These are phyloP conservation scores for Pseudopleuronectes americanus DNA, from an alignment of 2,797 vertebrate species.

Conservation along the genomic window DNA sequence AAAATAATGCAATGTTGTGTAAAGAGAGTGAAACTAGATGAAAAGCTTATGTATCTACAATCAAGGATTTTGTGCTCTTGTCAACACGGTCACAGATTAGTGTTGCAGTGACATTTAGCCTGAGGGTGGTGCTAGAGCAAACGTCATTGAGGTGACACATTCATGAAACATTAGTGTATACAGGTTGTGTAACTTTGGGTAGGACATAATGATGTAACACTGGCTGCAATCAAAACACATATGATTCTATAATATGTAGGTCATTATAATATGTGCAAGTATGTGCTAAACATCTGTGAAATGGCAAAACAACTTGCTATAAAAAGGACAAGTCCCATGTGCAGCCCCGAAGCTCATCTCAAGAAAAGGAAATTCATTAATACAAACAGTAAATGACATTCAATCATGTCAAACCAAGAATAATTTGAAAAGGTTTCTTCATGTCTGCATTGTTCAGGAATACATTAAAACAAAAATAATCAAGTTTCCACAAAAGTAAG, in stretches of 20 bases:
- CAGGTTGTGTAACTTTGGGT: not conserved
- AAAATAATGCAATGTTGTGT: too few relatives aligned
- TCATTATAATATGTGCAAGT: not conserved
- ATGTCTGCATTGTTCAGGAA: not conserved
- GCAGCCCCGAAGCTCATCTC: too few relatives aligned
- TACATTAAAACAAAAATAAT: not conserved
- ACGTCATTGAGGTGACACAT: not conserved
- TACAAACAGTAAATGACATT: not conserved
- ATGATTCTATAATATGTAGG: not conserved
- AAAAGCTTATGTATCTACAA: too few relatives aligned
- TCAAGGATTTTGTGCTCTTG: too few relatives aligned
- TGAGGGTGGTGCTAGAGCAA: constrained; percentile 38
- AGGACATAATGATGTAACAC: not conserved
- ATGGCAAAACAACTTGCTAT: too few relatives aligned
- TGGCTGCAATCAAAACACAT: not conserved
- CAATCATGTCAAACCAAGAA: not conserved
- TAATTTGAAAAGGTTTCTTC: not conserved
- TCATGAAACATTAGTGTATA: not conserved
- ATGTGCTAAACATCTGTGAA: not conserved
- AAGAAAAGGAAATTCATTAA: not conserved
- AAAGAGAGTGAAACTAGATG: too few relatives aligned
- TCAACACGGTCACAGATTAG: not conserved
- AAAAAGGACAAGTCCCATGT: too few relatives aligned
- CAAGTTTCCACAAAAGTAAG: too few relatives aligned
- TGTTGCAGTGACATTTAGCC: constrained; percentile 2